phyloP scores from a whole-genome alignment of 2,797 vertebrate species.

The Lates japonicus region DNA sequence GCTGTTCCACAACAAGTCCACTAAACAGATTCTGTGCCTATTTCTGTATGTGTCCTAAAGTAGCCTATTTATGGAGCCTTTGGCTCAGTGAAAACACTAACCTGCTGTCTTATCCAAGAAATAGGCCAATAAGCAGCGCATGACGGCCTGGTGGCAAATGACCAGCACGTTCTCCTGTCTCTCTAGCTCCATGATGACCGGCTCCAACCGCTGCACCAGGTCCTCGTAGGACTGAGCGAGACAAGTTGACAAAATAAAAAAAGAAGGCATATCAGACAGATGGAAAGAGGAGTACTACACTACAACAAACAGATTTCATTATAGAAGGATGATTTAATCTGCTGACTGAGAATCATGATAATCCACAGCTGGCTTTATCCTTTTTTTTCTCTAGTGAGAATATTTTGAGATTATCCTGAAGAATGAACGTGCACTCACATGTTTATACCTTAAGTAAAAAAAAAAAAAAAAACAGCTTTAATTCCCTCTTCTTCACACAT shows the following conservation, averaged over 20 bases:
- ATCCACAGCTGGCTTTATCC: not conserved
- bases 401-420: not conserved
- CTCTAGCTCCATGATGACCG: conserved; percentile 99
- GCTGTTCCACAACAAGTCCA: not conserved
- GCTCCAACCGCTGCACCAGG: conserved; percentile 96
- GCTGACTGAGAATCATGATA: not conserved
- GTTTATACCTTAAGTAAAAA: not conserved
- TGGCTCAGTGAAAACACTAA: conserved; percentile 57
- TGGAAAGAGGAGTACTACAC: fast-evolving
- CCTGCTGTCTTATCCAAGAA: conserved; percentile 98
- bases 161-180: conserved; percentile 98
- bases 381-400: not conserved
- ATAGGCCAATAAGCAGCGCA: conserved; percentile 98
- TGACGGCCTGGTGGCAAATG: conserved; percentile 98
- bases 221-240: conserved; percentile 95
- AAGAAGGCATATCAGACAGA: not conserved
- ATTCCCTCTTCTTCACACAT: not conserved
- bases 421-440: not conserved
- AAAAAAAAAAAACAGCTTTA: not conserved
- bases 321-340: too few species aligned
- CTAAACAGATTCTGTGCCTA: not conserved
- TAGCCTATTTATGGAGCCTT: not conserved
- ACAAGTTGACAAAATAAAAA: not conserved
- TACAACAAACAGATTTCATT: not conserved
- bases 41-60: not conserved